Conservation (phyloP, 2,888 invertebrate species). For the Dasysyrphus albostriatus region DNA sequence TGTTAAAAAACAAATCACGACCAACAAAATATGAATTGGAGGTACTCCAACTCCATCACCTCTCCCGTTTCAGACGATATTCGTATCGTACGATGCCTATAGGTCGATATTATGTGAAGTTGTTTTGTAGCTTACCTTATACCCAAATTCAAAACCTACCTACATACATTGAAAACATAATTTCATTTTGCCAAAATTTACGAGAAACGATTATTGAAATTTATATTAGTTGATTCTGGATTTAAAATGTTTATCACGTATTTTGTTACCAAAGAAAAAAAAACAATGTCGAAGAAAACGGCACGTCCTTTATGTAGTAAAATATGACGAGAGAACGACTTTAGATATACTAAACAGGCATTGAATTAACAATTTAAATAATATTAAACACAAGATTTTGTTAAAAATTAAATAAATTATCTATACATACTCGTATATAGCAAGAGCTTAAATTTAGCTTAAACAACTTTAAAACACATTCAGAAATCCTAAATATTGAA, state of each 20-base stretch:
- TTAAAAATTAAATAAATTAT: neutral
- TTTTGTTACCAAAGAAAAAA: slow-evolving; percentile 29
- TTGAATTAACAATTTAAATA: slow-evolving; percentile 32
- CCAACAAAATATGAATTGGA: slow-evolving; percentile 18
- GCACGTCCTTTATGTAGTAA: slow-evolving; percentile 57
- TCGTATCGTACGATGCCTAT: neutral
- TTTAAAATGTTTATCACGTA: slow-evolving; percentile 70
- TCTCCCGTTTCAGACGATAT: neutral
- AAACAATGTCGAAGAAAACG: slow-evolving; percentile 7
- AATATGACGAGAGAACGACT: slow-evolving; percentile 27
- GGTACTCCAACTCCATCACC: neutral
- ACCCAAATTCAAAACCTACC: slow-evolving; percentile 25
- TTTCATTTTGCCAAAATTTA: slow-evolving; percentile 70
- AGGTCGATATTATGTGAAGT: no score
- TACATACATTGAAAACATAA: slow-evolving; percentile 55
- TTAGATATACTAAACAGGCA: slow-evolving; percentile 20
- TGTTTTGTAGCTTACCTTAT: no score
- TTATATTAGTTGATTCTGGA: slow-evolving; percentile 59
- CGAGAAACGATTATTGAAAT: slow-evolving; percentile 71
- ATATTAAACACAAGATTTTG: neutral
- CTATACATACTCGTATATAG: neutral
- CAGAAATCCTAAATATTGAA: slow-evolving; percentile 31
- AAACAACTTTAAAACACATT: slow-evolving; percentile 3
- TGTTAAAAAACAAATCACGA: slow-evolving; percentile 38
- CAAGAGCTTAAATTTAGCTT: neutral